Base-by-base conservation (phyloP, 2,888 invertebrate genomes). In the Scrobipalpa costella region DNA sequence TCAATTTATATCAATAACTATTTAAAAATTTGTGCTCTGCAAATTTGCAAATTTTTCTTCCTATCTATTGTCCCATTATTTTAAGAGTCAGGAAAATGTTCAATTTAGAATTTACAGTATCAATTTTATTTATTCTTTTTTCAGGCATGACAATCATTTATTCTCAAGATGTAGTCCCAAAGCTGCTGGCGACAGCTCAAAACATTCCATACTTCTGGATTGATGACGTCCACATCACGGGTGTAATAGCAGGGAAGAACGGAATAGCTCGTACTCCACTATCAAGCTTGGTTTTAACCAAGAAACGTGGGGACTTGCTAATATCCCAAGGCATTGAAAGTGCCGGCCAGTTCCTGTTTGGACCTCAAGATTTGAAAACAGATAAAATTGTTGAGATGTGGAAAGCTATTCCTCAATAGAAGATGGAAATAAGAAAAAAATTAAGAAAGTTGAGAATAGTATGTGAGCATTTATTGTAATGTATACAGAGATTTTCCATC, bases 151-250 rank as follows among this genome's bases (percentile, higher is more conserved):
- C 93, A 1, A 93, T 95, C 64, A 84, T 95, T 11, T 94, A 95
- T 74, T 94, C 95, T 0, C 89, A 92, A 50, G 94, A 95, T 76
- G 93, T 93, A 47, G 92, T 93, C 15, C 88, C 88, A 64, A 84
- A 89, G 34, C 82, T 95, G 13, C 93, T 94, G 60, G 86, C 85
- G 63, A 92, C 92, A 57, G 94, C 95, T 0, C 94, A 94, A 73
- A 85, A 81, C 7, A 84, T 91, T 2, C 93, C 93, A 1, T 96
- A 95, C 77, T 96, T 96, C 86, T 96, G 96, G 96, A 95, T 96
- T 60, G 96, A 97, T 77, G 96, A 96, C 80, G 95, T 95, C 40
- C 95, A 95, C 73, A 91, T 96, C 44, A 96, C 96, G 0, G 96
- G 96, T 27, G 88, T 93, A 0, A 77, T 94, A 63, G 93, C 93